phyloP scores from a whole-genome alignment of 2,888 invertebrate genomes.

The Spatulosminthurus flaviceps region DNA sequence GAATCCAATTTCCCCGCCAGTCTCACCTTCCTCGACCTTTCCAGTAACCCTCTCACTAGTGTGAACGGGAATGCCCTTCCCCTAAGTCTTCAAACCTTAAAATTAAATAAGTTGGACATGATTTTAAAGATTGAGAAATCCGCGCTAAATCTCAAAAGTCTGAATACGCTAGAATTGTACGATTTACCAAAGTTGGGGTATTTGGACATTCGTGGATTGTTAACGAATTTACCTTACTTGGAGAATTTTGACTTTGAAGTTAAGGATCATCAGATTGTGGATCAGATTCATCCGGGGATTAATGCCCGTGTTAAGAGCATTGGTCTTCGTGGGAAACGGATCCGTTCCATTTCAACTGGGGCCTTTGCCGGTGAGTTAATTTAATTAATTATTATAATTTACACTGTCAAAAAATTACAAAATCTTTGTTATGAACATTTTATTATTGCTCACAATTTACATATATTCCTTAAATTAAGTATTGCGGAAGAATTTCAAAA shows the following conservation, averaged over 20 bases:
- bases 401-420: too few relatives aligned
- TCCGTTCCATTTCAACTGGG: constrained; percentile 79
- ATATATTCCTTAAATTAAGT: too few relatives aligned
- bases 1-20: constrained; percentile 78
- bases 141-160: constrained; percentile 79
- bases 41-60: constrained; percentile 81
- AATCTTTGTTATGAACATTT: too few relatives aligned
- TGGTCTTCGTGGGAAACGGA: constrained; percentile 58
- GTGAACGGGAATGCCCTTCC: constrained; percentile 81
- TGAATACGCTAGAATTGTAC: constrained; percentile 77
- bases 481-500: too few relatives aligned
- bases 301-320: constrained; percentile 59
- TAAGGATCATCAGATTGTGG: constrained; percentile 77
- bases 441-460: too few relatives aligned
- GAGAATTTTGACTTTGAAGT: constrained; percentile 85
- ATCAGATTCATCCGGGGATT: constrained; percentile 76
- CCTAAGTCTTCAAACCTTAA: constrained; percentile 72
- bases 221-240: constrained; percentile 78
- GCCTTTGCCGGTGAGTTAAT: constrained; percentile 75
- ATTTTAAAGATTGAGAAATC: constrained; percentile 83
- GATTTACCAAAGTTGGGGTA: constrained; percentile 79
- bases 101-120: constrained; percentile 74
- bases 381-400: too few relatives aligned
- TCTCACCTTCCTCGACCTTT: constrained; percentile 79
- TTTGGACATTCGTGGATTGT: constrained; percentile 80